phyloP scores from a whole-genome alignment of 2,113 vertebrate species.

The Xiphophorus hellerii region DNA sequence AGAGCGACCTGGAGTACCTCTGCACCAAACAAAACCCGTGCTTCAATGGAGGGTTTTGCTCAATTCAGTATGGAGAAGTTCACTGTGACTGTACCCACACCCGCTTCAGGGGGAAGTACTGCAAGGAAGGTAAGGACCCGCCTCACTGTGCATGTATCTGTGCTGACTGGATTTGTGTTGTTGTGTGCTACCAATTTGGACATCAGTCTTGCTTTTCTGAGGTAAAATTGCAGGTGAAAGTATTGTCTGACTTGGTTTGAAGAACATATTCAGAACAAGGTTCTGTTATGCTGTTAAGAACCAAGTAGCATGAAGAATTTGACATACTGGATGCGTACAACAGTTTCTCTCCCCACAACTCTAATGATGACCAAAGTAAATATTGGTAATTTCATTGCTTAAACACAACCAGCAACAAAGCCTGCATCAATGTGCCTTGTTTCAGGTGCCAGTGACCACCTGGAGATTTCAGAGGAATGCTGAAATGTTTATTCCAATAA shows the following conservation, averaged over 20 bases:
- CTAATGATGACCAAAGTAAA: neutral
- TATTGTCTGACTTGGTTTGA: neutral
- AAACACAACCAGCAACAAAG: neutral
- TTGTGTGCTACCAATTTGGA: neutral
- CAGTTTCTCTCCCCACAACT: too few relatives aligned
- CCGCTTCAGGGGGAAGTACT: slow-evolving; percentile 90
- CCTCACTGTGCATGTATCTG: neutral
- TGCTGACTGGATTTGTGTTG: neutral
- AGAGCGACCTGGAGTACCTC: slow-evolving; percentile 87
- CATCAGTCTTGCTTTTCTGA: neutral
- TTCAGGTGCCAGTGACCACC: too few relatives aligned
- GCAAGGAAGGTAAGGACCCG: slow-evolving; percentile 90
- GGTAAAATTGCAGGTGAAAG: neutral
- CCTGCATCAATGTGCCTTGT: too few relatives aligned
- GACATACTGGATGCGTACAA: neutral
- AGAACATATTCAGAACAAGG: too few relatives aligned
- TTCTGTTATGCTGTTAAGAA: neutral
- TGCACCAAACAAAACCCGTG: slow-evolving; percentile 91
- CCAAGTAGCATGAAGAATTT: neutral
- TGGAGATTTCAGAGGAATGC: neutral
- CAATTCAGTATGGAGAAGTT: slow-evolving; percentile 87
- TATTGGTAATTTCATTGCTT: neutral
- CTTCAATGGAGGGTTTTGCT: slow-evolving; percentile 93
- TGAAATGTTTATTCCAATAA: neutral
- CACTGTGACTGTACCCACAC: slow-evolving; percentile 92